These are phyloP conservation scores for Cephalopachus bancanus DNA, from an alignment of 2,797 vertebrate genomes.

Conservation along the genomic window DNA sequence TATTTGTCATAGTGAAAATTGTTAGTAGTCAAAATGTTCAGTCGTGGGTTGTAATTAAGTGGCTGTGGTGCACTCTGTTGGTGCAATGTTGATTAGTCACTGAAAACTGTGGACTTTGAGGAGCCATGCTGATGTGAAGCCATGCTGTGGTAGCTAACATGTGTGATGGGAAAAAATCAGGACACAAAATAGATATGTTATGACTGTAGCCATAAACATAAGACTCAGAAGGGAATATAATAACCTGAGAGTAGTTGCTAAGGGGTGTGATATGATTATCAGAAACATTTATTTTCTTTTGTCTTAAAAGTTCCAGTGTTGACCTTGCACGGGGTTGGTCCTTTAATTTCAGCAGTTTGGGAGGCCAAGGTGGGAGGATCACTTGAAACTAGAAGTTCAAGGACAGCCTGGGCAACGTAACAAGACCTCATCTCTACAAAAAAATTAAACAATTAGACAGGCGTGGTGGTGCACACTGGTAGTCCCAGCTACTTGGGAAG, in stretches of 20 bases:
- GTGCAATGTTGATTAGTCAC: fast-evolving
- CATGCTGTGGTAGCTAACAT: fast-evolving
- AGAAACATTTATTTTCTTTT: not conserved
- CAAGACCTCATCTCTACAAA: no score
- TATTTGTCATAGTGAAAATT: not conserved
- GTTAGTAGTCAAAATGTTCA: not conserved
- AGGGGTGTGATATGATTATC: fast-evolving
- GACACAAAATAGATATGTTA: not conserved
- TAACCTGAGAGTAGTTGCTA: not conserved
- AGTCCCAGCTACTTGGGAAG: no score
- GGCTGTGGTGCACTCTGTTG: fast-evolving
- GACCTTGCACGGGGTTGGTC: no score
- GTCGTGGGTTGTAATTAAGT: fast-evolving
- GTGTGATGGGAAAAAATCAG: not conserved
- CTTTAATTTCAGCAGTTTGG: no score
- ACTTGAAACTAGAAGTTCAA: no score
- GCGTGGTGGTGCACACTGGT: no score
- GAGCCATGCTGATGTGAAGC: fast-evolving
- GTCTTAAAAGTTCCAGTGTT: not conserved
- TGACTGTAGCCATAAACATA: fast-evolving
- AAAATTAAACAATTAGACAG: no score
- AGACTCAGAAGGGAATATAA: not conserved
- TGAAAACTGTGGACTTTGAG: fast-evolving
- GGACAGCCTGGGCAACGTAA: no score
- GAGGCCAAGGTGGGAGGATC: no score